These are phyloP conservation scores for Propithecus coquereli DNA, from an alignment of 2,113 vertebrate species.

Conservation along the genomic window DNA sequence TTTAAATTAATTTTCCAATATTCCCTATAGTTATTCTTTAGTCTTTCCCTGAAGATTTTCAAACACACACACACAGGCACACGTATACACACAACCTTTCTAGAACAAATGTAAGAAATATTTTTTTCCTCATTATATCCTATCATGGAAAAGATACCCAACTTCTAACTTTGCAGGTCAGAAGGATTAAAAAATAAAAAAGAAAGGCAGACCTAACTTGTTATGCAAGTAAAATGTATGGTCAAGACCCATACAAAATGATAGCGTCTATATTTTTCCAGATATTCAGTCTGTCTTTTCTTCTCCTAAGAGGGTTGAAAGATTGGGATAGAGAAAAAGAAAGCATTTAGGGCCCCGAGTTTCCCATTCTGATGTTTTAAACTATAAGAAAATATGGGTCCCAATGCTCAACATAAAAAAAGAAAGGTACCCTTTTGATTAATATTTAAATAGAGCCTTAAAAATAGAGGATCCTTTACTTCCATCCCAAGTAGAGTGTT, in stretches of 20 bases:
- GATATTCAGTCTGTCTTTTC: not conserved
- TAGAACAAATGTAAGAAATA: not conserved
- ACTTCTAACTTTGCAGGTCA: not conserved
- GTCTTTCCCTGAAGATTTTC: not conserved
- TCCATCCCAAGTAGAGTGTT: not conserved
- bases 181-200: not conserved
- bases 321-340: not conserved
- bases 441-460: not conserved
- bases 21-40: not conserved
- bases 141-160: not conserved
- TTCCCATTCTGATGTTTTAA: not conserved
- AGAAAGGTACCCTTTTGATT: not conserved
- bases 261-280: not conserved
- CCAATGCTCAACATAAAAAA: not conserved
- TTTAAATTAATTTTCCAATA: slow-evolving; percentile 30
- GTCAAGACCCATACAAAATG: not conserved
- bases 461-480: not conserved
- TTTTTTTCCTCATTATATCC: not conserved
- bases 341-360: not conserved
- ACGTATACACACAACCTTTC: accelerated
- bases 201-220: not conserved
- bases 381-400: not conserved
- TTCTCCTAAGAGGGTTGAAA: not conserved
- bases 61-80: not conserved
- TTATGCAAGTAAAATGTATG: not conserved